These are phyloP conservation scores for Acrobasis consociella DNA, from an alignment of 2,888 invertebrate species.

Conservation along the genomic window DNA sequence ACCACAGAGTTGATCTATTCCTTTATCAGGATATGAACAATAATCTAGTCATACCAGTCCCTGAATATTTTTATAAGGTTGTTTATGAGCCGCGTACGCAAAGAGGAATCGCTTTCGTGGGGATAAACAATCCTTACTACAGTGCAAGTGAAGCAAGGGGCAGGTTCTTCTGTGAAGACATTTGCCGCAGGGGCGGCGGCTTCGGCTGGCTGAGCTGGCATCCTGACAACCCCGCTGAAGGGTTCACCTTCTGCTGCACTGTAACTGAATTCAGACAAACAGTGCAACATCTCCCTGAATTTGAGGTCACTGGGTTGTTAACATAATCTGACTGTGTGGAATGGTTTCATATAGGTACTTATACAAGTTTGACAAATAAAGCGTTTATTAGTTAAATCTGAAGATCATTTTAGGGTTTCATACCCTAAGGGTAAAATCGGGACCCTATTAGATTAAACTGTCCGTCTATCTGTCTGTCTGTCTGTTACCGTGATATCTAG, in stretches of 20 bases:
- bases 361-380: too few species aligned
- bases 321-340: not conserved
- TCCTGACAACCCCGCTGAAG: conserved; percentile 68
- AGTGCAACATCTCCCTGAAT: conserved; percentile 77
- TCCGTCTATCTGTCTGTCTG: too few species aligned
- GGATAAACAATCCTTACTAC: conserved; percentile 85
- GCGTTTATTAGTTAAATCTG: too few species aligned
- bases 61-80: conserved; percentile 76
- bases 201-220: conserved; percentile 84
- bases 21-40: conserved; percentile 62
- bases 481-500: too few species aligned
- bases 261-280: conserved; percentile 77
- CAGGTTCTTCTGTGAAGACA: conserved; percentile 74
- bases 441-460: too few species aligned
- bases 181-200: conserved; percentile 69
- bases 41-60: conserved; percentile 70
- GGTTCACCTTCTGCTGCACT: conserved; percentile 84
- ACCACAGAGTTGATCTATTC: conserved; percentile 60
- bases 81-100: conserved; percentile 76
- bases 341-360: too few species aligned
- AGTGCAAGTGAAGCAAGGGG: conserved; percentile 47
- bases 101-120: conserved; percentile 82
- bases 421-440: too few species aligned
- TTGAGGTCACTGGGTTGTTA: conserved; percentile 60
- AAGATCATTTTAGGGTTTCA: too few species aligned